Conservation (phyloP, 2,113 vertebrate species). For the Triplophysa tibetana region DNA sequence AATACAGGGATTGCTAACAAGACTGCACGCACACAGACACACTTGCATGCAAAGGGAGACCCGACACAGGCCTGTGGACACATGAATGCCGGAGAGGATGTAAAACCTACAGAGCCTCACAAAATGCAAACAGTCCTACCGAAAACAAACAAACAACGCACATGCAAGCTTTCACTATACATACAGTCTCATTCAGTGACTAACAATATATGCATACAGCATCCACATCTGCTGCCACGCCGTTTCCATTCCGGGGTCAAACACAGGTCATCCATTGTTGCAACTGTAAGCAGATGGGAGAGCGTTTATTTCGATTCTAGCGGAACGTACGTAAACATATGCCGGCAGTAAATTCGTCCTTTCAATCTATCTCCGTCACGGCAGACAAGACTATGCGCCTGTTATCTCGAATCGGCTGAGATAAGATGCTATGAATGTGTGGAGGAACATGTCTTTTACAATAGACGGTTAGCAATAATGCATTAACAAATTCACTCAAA, state of each 20-base stretch:
- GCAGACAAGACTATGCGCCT: background rate
- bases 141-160: conserved; percentile 63
- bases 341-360: background rate
- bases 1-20: conserved; percentile 75
- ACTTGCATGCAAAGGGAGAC: conserved; percentile 68
- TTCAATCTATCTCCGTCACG: conserved; percentile 10
- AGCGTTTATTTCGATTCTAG: conserved; percentile 12
- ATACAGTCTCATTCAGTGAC: conserved; percentile 23
- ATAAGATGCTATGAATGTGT: conserved; percentile 5
- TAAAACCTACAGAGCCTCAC: conserved; percentile 62
- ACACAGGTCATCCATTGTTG: conserved; percentile 23
- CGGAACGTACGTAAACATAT: conserved; percentile 10
- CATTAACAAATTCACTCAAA: background rate
- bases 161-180: background rate
- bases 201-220: conserved; percentile 13
- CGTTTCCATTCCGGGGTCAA: conserved; percentile 21
- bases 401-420: conserved; percentile 20
- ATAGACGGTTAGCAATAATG: background rate
- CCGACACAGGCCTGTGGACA: conserved; percentile 67
- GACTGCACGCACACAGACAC: conserved; percentile 65
- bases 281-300: conserved; percentile 27
- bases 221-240: conserved; percentile 26
- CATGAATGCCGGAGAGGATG: conserved; percentile 63
- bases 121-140: conserved; percentile 70
- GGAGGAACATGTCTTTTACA: background rate